These are phyloP conservation scores for Xiphophorus couchianus DNA, from an alignment of 2,113 vertebrate species.

Conservation along the genomic window DNA sequence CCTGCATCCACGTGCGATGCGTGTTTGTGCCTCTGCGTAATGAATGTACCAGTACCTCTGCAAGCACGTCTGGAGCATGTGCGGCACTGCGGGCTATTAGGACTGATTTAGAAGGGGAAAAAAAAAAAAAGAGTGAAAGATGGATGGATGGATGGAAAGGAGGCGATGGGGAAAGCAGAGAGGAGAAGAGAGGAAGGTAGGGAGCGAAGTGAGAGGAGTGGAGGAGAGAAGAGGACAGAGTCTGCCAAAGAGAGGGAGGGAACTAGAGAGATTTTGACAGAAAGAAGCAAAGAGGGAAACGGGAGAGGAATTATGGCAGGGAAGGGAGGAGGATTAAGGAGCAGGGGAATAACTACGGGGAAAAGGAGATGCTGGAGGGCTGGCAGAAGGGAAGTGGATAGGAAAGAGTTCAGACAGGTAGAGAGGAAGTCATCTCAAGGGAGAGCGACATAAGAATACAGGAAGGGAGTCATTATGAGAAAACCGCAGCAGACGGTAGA, in stretches of 20 bases:
- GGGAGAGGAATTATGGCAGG: conserved; percentile 55
- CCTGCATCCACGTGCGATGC: not conserved
- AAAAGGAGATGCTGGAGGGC: conserved; percentile 62
- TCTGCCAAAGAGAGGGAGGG: conserved; percentile 39
- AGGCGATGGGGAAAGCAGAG: conserved; percentile 11
- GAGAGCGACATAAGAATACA: conserved; percentile 35
- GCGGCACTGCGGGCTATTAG: conserved; percentile 63
- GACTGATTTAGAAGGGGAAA: conserved; percentile 38
- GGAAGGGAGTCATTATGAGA: conserved; percentile 12
- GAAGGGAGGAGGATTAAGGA: conserved; percentile 66
- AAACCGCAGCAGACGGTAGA: conserved; percentile 6
- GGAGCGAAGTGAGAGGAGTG: conserved; percentile 31
- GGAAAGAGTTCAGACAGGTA: conserved; percentile 51
- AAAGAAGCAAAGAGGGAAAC: conserved; percentile 36
- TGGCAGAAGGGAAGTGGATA: conserved; percentile 32
- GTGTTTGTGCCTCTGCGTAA: conserved; percentile 22
- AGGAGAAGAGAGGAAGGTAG: conserved; percentile 14
- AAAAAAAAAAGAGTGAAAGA: not conserved
- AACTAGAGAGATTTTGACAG: conserved; percentile 35
- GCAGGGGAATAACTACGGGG: conserved; percentile 34
- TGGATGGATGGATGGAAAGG: conserved; percentile 11
- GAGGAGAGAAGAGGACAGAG: conserved; percentile 33
- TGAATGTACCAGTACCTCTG: conserved; percentile 46
- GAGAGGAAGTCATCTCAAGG: conserved; percentile 18
- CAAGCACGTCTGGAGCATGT: conserved; percentile 60